Base-by-base conservation (phyloP, 2,888 invertebrate species). In the Cheiracanthium punctorium region DNA sequence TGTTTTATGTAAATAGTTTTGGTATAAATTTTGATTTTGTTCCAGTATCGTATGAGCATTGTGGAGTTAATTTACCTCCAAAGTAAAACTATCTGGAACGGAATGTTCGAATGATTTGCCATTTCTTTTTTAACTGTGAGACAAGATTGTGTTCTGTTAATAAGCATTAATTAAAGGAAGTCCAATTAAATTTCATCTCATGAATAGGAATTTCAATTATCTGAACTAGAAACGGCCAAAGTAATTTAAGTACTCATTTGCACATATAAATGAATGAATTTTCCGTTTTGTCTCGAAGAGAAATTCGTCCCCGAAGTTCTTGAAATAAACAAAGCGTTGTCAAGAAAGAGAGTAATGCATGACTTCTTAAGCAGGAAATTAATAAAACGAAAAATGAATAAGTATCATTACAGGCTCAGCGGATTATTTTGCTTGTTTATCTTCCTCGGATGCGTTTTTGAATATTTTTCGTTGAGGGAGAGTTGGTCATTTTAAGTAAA, bases 181-280 rank as follows among this genome's bases (percentile, higher is more conserved):
- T 48, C 2, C 48, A 48, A 48, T 48, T 48, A 48, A 48, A 48
- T 48, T 48, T 48, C 48, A 37, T 48, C 48, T 48, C 48, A 48
- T 48, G 48, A 48, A 48, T 48, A 14, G 48, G 48, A 48, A 48
- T 48, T 48, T 48, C 48, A 48, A 48, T 48, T 48, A 48, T 48
- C 48, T 48, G 12, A 7, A 17, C 48, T 14, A 7, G 48, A 7
- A 48, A 48, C 48, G 7, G 17, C 14, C 2, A 17, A 48, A 48
- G 48, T 48, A 48, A 48, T 48, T 48, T 17, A 48, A 48, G 48
- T 17, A 48, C 48, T 48, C 7, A 48, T 17, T 48, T 48, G 48
- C 17, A 48, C 8, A 48, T 48, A 14, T 7, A 48, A 48, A 48
- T 48, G 8, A 48, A 48, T 48, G 12, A 48, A 48, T 48, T 48